A percentile compares a stretch with the other conserved stretches of the same genome.
These are phyloP conservation scores for Portunus trituberculatus DNA, from an alignment of 1,140 invertebrate genomes.

Conservation along the genomic window DNA sequence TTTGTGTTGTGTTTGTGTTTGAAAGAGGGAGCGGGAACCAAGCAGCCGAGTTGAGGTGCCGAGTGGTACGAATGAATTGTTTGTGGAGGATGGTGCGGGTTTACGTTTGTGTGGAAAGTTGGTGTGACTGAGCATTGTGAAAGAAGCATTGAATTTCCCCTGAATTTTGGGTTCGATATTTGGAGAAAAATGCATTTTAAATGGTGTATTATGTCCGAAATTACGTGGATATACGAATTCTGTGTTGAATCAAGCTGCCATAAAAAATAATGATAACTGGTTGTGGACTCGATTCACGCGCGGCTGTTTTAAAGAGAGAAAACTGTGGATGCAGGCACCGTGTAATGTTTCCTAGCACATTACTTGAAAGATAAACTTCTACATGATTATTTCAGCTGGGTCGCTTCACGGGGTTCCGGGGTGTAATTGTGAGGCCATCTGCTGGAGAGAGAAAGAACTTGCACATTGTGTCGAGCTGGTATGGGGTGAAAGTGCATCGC, in stretches of 20 bases:
- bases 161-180: background rate
- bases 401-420: background rate
- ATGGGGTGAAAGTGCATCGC: background rate
- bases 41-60: background rate
- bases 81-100: background rate
- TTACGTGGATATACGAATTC: background rate
- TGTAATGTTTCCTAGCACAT: background rate
- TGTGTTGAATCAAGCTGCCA: background rate
- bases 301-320: background rate
- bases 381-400: background rate
- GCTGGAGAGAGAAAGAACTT: background rate
- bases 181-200: background rate
- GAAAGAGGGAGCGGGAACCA: background rate
- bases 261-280: background rate
- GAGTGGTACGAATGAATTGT: background rate
- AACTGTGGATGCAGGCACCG: background rate
- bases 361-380: conserved; percentile 3
- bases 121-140: background rate
- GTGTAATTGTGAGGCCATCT: conserved; percentile 21
- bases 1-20: background rate
- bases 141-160: background rate
- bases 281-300: background rate
- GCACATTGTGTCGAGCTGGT: background rate
- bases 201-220: background rate
- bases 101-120: background rate